Percentiles rank a stretch among this genome's conserved stretches.
These are phyloP conservation scores for Acanthurus lineatus DNA, from an alignment of 2,797 vertebrate genomes.

Conservation along the genomic window DNA sequence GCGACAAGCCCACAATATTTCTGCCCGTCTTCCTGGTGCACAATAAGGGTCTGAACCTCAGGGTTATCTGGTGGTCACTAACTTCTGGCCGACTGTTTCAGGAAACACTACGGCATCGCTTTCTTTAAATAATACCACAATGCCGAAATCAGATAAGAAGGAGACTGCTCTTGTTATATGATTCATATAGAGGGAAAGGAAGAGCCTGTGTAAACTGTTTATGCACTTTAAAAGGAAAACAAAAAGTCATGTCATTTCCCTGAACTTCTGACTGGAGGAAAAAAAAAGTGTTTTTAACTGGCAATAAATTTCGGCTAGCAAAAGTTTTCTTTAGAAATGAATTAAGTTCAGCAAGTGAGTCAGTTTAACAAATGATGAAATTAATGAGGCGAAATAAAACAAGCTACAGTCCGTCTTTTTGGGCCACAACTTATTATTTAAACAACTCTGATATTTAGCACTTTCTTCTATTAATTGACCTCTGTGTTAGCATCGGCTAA, in stretches of 20 bases:
- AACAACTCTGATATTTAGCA: not conserved
- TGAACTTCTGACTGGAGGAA: not conserved
- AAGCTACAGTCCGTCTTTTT: not conserved
- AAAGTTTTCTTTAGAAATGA: not conserved
- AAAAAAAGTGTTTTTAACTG: not conserved
- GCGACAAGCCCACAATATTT: constrained; percentile 47
- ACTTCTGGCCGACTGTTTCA: constrained; percentile 69
- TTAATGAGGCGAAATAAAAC: not conserved
- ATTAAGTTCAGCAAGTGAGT: not conserved
- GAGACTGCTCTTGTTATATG: constrained; percentile 72
- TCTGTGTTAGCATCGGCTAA: too few species aligned
- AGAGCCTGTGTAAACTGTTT: constrained; percentile 78
- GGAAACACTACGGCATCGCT: constrained; percentile 78
- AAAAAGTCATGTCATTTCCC: constrained; percentile 47
- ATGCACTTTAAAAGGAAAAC: constrained; percentile 42
- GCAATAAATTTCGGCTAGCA: not conserved
- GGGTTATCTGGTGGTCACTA: constrained; percentile 78
- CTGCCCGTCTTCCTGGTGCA: constrained; percentile 57
- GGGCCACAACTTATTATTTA: not conserved
- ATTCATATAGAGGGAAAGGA: constrained; percentile 76
- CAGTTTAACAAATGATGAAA: not conserved
- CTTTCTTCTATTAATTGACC: constrained; percentile 6
- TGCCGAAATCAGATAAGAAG: constrained; percentile 81
- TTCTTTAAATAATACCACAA: constrained; percentile 86
- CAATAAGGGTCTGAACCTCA: constrained; percentile 63